Evolutionary conservation across 2,113 vertebrate species (phyloP).

Genomic region (Pampusana beccarii): DNA sequence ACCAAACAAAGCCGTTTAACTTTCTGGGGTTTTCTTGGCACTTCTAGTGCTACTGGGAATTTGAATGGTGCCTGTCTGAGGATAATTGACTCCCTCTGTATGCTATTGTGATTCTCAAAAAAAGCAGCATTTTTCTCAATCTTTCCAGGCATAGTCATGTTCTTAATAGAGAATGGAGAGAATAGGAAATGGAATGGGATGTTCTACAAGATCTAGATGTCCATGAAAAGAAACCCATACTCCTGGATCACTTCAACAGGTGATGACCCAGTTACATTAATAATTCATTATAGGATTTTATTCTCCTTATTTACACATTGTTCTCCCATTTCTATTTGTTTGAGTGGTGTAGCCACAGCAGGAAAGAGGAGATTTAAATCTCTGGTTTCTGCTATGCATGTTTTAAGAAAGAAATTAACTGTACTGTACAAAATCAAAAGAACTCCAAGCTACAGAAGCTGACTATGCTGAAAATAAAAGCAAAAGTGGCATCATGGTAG

Average conservation of each 20-base stretch:
- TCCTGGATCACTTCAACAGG: neutral
- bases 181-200: constrained; percentile 1
- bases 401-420: constrained; percentile 28
- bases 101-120: constrained; percentile 39
- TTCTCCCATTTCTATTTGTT: neutral
- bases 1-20: constrained; percentile 19
- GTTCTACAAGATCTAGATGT: neutral
- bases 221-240: neutral
- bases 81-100: constrained; percentile 40
- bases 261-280: neutral
- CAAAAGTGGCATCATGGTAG: neutral
- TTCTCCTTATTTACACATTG: constrained; percentile 7
- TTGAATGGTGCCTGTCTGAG: constrained; percentile 10
- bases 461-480: neutral
- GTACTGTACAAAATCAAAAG: neutral
- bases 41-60: constrained; percentile 20
- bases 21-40: constrained; percentile 61
- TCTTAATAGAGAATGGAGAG: neutral
- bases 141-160: constrained; percentile 42
- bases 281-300: constrained; percentile 13
- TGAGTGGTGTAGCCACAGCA: constrained; percentile 20
- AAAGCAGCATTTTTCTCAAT: constrained; percentile 41
- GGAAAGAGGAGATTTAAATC: constrained; percentile 27
- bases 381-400: constrained; percentile 3
- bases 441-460: neutral